These are phyloP conservation scores for Nomada hirtipes DNA, from an alignment of 2,888 invertebrate species.

Conservation along the genomic window DNA sequence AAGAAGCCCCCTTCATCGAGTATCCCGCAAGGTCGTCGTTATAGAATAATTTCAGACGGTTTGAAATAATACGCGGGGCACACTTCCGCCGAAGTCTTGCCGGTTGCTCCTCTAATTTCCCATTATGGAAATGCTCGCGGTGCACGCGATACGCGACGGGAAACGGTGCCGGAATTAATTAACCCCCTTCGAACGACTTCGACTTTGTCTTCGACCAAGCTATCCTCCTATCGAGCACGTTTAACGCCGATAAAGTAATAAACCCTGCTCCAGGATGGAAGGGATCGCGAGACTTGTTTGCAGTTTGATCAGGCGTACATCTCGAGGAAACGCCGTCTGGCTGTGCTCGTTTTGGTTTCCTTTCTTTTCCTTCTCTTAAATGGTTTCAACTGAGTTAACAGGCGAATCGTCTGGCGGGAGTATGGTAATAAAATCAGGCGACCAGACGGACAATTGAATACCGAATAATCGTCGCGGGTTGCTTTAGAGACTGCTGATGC, in stretches of 20 bases:
- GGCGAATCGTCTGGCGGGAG: too few species aligned
- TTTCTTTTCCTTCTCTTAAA: too few species aligned
- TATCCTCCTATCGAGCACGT: constrained; percentile 37
- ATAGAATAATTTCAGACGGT: constrained; percentile 43
- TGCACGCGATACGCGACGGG: constrained; percentile 41
- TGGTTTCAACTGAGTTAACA: too few species aligned
- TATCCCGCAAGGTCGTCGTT: not conserved
- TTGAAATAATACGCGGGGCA: constrained; percentile 39
- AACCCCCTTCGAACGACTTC: constrained; percentile 47
- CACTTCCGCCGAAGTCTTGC: constrained; percentile 12
- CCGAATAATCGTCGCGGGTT: too few species aligned
- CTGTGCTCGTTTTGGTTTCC: too few species aligned
- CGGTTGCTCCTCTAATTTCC: constrained; percentile 45
- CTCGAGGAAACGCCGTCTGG: too few species aligned
- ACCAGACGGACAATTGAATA: too few species aligned
- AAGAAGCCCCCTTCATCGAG: not conserved
- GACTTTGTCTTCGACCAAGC: constrained; percentile 48
- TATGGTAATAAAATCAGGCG: too few species aligned
- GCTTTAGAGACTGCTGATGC: too few species aligned
- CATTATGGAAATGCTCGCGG: constrained; percentile 53
- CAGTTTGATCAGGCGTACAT: constrained; percentile 32
- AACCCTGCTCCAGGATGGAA: not conserved
- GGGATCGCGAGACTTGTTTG: constrained; percentile 33
- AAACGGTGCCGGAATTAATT: constrained; percentile 50
- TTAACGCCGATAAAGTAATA: constrained; percentile 49